Evolutionary conservation across 2,888 invertebrate species (phyloP), one percentile per base, ranked within the genome.

Genomic region (Seira ritae): DNA sequence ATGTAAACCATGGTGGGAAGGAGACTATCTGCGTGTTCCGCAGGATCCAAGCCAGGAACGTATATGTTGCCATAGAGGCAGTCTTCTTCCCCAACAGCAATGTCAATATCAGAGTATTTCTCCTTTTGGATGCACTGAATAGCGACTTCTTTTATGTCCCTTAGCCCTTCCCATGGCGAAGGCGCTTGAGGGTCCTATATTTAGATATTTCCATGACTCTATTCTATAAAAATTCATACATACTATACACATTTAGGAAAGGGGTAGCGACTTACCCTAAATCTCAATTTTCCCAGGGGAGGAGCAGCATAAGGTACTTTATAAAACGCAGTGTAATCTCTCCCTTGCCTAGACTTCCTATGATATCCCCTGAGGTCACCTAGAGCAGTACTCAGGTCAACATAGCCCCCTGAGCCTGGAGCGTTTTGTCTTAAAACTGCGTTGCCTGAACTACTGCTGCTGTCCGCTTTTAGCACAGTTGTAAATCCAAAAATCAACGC

Each of bases 81-180:
- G 23, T 75, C 75, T 19, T 75, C 75, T 19, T 75, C 75, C 15
- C 75, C 75, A 46, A 23, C 46, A 0, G 75, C 50, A 0, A 17
- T 50, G 2, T 23, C 68, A 1, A 24, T 31, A 1, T 24, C 67
- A 46, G 50, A 1, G n/a, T 67, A 55, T 42, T 50, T 66, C 17
- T 75, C 67, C 50, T 75, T 75, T 22, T 75, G 75, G 46, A 75
- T 75, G 31, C 75, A 75, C 17, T 75, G 75, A 17, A 66, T 66
- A 0, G 65, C 74, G 1, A 75, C 67, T 1, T 31, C 55, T 19
- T 66, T 20, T 10, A 31, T 68, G 10, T 31, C 50, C 20, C 75
- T 42, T 4, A 75, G 50, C 0, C 75, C 75, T 15, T n/a, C 1
- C 75, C 75, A 75, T 0, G 17, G 17, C 15, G 6, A 6, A 22